Conservation (phyloP, 2,113 vertebrate genomes). For the Trinectes maculatus region DNA sequence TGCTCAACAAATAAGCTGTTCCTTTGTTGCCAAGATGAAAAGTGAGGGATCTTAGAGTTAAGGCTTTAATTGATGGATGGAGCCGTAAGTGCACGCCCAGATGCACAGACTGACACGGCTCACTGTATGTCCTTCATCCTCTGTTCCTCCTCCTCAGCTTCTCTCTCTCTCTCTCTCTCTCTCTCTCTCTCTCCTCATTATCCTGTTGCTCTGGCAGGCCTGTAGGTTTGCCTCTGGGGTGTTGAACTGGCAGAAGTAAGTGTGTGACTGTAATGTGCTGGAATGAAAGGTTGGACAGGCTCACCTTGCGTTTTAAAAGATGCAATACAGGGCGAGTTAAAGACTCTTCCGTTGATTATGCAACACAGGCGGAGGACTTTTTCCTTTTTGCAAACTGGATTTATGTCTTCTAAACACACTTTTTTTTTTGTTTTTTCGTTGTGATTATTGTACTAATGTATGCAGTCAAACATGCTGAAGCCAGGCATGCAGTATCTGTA, state of each 20-base stretch:
- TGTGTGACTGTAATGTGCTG: conserved; percentile 67
- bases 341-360: conserved; percentile 32
- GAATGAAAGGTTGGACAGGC: conserved; percentile 55
- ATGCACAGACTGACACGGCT: conserved; percentile 2
- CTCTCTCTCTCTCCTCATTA: conserved; percentile 52
- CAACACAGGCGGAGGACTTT: neutral
- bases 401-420: conserved; percentile 12
- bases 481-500: neutral
- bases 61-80: conserved; percentile 54
- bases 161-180: conserved; percentile 8
- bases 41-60: conserved; percentile 8
- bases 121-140: conserved; percentile 29
- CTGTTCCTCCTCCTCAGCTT: conserved; percentile 7
- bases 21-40: conserved; percentile 53
- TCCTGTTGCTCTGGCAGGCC: conserved; percentile 61
- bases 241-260: conserved; percentile 58
- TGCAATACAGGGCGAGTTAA: conserved; percentile 19
- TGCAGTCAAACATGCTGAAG: neutral
- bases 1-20: conserved; percentile 47
- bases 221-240: conserved; percentile 55
- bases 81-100: conserved; percentile 21
- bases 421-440: neutral
- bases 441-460: neutral
- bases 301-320: conserved; percentile 53
- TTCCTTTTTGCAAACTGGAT: neutral